phyloP scores from a whole-genome alignment of 2,797 vertebrate species.

The Gallinago stenura region DNA sequence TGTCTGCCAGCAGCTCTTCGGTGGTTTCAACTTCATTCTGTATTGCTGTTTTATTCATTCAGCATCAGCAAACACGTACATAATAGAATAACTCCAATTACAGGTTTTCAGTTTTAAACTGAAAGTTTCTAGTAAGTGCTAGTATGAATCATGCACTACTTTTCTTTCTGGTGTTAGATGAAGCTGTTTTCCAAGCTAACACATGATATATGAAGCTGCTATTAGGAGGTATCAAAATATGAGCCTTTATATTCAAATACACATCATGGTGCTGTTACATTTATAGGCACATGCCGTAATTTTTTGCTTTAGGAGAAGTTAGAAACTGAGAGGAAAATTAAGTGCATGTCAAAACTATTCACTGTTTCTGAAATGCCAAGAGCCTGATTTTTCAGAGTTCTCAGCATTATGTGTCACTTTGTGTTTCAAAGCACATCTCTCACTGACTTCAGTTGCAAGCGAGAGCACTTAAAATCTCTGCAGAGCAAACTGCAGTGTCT shows the following conservation, averaged over 20 bases:
- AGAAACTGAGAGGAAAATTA: neutral
- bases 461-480: neutral
- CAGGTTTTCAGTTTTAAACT: neutral
- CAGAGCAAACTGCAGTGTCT: neutral
- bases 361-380: neutral
- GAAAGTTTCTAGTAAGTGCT: neutral
- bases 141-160: neutral
- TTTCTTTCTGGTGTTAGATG: neutral
- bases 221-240: neutral
- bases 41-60: neutral
- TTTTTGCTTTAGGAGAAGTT: neutral
- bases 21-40: accelerated
- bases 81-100: neutral
- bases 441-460: neutral
- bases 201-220: neutral
- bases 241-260: neutral
- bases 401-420: neutral
- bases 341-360: neutral
- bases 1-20: accelerated
- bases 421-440: neutral
- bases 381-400: neutral
- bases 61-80: neutral
- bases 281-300: neutral
- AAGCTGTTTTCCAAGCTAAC: neutral
- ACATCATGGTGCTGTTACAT: neutral